These are phyloP conservation scores for Lethrus apterus DNA, from an alignment of 1,140 invertebrate genomes.

Conservation along the genomic window DNA sequence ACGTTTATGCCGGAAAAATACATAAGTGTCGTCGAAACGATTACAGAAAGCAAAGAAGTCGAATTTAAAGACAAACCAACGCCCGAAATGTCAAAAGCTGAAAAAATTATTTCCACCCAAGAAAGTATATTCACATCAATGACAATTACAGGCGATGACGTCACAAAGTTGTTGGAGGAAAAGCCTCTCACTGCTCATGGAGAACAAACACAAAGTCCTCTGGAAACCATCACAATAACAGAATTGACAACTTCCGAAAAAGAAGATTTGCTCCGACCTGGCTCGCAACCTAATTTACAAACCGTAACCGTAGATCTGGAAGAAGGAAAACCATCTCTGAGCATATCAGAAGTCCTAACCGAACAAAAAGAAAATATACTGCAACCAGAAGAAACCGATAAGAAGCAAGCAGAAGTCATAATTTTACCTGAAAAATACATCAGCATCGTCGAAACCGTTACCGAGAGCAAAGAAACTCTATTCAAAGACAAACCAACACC, in stretches of 20 bases:
- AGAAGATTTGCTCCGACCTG: constrained; percentile 38
- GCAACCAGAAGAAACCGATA: constrained; percentile 17
- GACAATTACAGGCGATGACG: no score
- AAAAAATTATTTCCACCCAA: no score
- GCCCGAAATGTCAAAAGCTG: no score
- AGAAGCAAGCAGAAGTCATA: constrained; percentile 42
- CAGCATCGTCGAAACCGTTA: constrained; percentile 37
- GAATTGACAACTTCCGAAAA: constrained; percentile 41
- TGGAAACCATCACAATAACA: no score
- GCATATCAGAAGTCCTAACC: constrained; percentile 33
- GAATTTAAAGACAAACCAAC: no score
- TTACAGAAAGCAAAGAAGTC: background rate
- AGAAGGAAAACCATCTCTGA: constrained; percentile 28
- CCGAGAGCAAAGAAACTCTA: constrained; percentile 16
- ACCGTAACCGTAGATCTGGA: constrained; percentile 34
- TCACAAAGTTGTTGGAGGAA: no score
- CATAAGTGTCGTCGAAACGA: background rate
- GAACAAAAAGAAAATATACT: constrained; percentile 39
- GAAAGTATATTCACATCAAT: no score
- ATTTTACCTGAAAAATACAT: constrained; percentile 37
- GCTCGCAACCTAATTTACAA: constrained; percentile 35
- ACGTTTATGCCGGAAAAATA: background rate
- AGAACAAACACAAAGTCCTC: no score
- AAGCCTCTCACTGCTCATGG: no score
- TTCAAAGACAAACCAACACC: constrained; percentile 11